A percentile compares a stretch with the other conserved stretches of the same genome.
phyloP scores from a whole-genome alignment of 2,113 vertebrate genomes.

The Felis catus region DNA sequence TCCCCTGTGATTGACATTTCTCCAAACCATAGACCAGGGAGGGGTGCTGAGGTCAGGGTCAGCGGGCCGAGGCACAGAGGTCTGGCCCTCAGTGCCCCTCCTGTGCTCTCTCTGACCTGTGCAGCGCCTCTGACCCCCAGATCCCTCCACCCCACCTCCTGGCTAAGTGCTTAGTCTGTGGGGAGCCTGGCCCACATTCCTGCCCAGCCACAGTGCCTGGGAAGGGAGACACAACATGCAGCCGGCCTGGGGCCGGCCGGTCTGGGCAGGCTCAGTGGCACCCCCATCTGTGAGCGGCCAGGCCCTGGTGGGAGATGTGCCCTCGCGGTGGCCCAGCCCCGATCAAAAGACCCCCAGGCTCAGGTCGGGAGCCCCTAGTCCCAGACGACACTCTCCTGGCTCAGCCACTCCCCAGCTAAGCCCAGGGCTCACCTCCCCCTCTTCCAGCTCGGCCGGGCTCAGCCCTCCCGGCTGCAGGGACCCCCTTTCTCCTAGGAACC shows the following conservation, averaged over 20 bases:
- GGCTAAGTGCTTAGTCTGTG: neutral
- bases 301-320: neutral
- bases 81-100: neutral
- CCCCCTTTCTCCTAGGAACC: neutral
- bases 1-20: neutral
- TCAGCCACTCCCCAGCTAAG: too few relatives aligned
- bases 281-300: neutral
- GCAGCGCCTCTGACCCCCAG: neutral
- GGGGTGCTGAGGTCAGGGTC: rapidly evolving
- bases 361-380: neutral
- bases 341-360: neutral
- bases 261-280: neutral
- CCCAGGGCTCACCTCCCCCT: neutral
- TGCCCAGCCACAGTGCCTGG: neutral
- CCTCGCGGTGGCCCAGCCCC: neutral
- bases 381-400: neutral
- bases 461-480: neutral
- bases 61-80: neutral
- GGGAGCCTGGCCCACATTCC: neutral
- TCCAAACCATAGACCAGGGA: too few relatives aligned
- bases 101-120: neutral
- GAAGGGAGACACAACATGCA: neutral
- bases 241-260: neutral
- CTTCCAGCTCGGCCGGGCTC: neutral
- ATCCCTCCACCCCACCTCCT: neutral